Percentiles rank a stretch among this genome's conserved stretches.
These are phyloP conservation scores for Hydroisotoma schaefferi DNA, from an alignment of 2,888 invertebrate species.

Conservation along the genomic window DNA sequence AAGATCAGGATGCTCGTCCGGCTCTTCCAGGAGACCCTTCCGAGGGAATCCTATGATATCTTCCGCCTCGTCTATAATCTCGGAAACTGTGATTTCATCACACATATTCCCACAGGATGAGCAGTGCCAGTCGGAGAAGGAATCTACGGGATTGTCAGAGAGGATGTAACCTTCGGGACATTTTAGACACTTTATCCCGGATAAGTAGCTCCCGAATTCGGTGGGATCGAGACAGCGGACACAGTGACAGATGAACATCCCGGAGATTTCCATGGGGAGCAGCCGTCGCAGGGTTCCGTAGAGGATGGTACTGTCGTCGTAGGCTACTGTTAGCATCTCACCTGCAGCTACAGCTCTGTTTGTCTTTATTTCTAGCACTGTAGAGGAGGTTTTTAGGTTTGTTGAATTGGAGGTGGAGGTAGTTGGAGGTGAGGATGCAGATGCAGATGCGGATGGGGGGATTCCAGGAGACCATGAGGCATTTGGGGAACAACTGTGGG, in stretches of 20 bases:
- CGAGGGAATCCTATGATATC: conserved; percentile 23
- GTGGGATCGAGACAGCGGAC: conserved; percentile 35
- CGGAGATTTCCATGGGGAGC: conserved; percentile 39
- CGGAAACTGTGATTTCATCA: conserved; percentile 33
- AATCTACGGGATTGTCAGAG: conserved; percentile 30
- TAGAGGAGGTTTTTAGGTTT: conserved; percentile 25
- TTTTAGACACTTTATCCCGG: conserved; percentile 30
- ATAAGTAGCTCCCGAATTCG: conserved; percentile 33
- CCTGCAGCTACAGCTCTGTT: conserved; percentile 27
- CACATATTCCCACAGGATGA: conserved; percentile 22
- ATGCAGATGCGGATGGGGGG: conserved; percentile 34
- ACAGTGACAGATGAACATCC: conserved; percentile 37
- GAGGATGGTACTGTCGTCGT: conserved; percentile 34
- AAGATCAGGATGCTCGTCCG: conserved; percentile 24
- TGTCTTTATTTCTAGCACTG: conserved; percentile 32
- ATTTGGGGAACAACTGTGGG: conserved; percentile 29
- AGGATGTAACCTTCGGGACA: conserved; percentile 33
- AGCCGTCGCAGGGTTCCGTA: conserved; percentile 35
- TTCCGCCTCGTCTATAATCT: conserved; percentile 39
- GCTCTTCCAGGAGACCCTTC: conserved; percentile 13
- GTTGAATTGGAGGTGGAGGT: conserved; percentile 27
- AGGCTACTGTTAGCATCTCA: conserved; percentile 31
- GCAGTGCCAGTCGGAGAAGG: conserved; percentile 42
- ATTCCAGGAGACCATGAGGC: neutral
- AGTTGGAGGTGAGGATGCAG: neutral